These are phyloP conservation scores for Bombus huntii DNA, from an alignment of 1,140 invertebrate genomes.

Conservation along the genomic window DNA sequence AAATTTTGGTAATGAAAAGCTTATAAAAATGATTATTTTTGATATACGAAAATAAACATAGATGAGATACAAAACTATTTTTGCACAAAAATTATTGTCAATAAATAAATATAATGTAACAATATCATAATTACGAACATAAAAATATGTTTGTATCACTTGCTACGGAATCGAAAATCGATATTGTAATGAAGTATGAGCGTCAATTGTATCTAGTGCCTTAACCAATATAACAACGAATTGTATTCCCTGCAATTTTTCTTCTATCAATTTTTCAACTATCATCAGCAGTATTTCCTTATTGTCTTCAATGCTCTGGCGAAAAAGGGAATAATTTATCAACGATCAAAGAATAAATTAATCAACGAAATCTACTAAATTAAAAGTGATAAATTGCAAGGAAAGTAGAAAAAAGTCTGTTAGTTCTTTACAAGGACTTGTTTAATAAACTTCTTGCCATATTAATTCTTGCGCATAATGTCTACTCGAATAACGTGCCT, in stretches of 20 bases:
- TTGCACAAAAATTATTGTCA: constrained; percentile 13
- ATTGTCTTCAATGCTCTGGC: neutral
- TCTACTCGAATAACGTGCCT: constrained; percentile 29
- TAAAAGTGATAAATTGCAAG: constrained; percentile 26
- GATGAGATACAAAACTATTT: neutral
- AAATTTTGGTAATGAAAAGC: neutral
- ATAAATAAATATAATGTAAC: neutral
- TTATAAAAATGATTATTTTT: constrained; percentile 2
- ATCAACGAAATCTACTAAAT: neutral
- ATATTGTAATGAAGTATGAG: neutral
- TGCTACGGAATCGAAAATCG: neutral
- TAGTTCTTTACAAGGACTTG: constrained; percentile 35
- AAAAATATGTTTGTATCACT: constrained; percentile 1
- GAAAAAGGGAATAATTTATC: neutral
- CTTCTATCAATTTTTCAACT: no score
- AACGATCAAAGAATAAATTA: neutral
- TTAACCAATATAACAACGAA: constrained; percentile 28
- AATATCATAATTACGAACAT: neutral
- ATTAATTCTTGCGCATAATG: constrained; percentile 14
- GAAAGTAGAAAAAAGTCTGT: constrained; percentile 28
- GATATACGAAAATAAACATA: neutral
- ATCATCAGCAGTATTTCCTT: neutral
- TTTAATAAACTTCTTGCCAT: constrained; percentile 26
- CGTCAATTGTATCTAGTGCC: constrained; percentile 21
- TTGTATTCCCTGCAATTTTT: constrained; percentile 25